Base-by-base conservation (phyloP, 1,140 invertebrate species). In the Pteromalus puparum region DNA sequence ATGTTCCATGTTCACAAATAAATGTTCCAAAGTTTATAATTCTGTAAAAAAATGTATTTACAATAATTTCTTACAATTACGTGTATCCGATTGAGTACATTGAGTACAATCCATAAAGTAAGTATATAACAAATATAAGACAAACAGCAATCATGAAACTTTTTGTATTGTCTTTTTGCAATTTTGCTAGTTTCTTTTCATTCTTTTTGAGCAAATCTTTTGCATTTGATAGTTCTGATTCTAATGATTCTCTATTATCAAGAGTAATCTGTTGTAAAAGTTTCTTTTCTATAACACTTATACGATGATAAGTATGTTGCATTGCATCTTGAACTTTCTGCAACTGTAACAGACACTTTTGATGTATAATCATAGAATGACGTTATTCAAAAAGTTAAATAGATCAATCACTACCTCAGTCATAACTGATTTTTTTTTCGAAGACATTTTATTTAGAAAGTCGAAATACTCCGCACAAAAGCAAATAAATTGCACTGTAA, bases 141-240 rank as follows among this genome's bases (percentile, higher is more conserved):
- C 88, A 88, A n/a, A 85, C 89, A 26, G 90, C 86, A 70, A 92
- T 48, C 87, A 93, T 91, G 72, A 90, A 93, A 5, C 89, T 89
- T 83, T 89, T 89, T 26, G 89, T 90, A 82, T 93, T 93, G 72
- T 92, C 87, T 42, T 87, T 89, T n/a, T 89, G 86, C 12, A 93
- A 82, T 6, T 53, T 82, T 30, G 87, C 46, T 53, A 93, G 82
- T 78, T 86, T 85, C 61, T 91, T 78, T 87, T 92, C 88, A 53
- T 91, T 92, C 42, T 80, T 88, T 72, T 87, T 87, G 26, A 93
- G 85, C n/a, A 90, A 82, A 12, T 88, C 46, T 68, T 92, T 92
- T 1, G 92, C 85, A 28, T 90, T 85, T 38, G 90, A 87, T 46
- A 93, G 83, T 74, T 92, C 90, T 5, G 78, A 81, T 84, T 93